Evolutionary conservation across 2,888 invertebrate genomes (phyloP), one percentile per base, ranked within the genome.

Genomic region (Schizotus pectinicornis): DNA sequence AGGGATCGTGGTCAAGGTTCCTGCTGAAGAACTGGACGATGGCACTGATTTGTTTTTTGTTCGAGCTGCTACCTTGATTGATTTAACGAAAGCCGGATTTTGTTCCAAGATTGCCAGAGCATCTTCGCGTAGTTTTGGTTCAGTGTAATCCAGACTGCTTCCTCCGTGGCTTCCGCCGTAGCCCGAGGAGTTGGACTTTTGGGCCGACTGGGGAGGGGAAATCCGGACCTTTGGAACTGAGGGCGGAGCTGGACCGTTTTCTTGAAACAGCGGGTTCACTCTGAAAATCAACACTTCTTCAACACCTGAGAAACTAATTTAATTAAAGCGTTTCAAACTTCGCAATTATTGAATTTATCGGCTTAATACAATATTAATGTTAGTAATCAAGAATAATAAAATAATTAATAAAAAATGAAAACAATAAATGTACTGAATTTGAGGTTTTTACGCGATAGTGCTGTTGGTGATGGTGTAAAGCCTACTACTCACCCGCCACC

Each of bases 1-100:
- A 1, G 80, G 81, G 39, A 81, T 81, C 6, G 81, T 79, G n/a
- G 74, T 79, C 22, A 81, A 72, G 3, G 78, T 78, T 2, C 78
- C 77, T 11, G 46, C 34, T 2, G 73, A 72, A 9, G 71, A 68
- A 12, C 66, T 65, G 3, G 73, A 72, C 13, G 73, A 74, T 64
- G 73, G 71, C 65, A 72, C 69, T 45, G 70, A 69, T 59, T 70
- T 74, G 34, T 67, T 70, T 42, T 48, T 58, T 8, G 34, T 9
- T 8, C 32, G 30, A 6, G 43, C 7, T 34, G 70, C 68, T 35
- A 76, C 71, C 55, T 75, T 68, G 22, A 80, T 78, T 7, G 78
- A 77, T 63, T 77, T 78, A n/a, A 79, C 77, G 63, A 73, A 79
- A 13, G 72, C 68, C 6, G 76, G 73, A 64, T 80, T 80, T 57